Conservation (phyloP, 2,113 vertebrate species). For the Gymnorhina tibicen region DNA sequence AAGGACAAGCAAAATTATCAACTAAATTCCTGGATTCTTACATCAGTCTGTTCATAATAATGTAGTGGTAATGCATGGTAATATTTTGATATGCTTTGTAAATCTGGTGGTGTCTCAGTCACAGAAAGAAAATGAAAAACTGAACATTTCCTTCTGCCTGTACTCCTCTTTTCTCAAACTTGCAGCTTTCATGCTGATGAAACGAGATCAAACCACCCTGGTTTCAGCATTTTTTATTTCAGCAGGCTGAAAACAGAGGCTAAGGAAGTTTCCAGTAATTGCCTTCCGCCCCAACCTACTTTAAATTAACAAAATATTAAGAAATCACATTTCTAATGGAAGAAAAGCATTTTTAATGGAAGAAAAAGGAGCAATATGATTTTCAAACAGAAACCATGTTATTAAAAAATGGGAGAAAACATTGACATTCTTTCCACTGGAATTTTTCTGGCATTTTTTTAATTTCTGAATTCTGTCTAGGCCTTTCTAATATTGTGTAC, state of each 20-base stretch:
- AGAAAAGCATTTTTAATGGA: not conserved
- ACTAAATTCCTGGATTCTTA: not conserved
- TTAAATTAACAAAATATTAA: not conserved
- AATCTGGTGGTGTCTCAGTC: not conserved
- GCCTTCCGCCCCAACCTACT: not conserved
- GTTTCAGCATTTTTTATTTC: not conserved
- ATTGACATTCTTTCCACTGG: not conserved
- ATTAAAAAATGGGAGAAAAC: not conserved
- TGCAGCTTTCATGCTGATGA: not conserved
- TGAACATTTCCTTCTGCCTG: not conserved
- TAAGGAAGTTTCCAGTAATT: not conserved
- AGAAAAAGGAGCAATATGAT: not conserved
- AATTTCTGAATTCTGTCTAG: not conserved
- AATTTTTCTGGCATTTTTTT: not conserved
- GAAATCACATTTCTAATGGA: not conserved
- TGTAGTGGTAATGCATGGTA: not conserved
- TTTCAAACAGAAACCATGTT: not conserved
- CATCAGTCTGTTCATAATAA: not conserved
- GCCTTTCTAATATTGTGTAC: not conserved
- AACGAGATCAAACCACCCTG: not conserved
- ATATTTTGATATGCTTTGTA: not conserved
- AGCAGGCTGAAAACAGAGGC: not conserved
- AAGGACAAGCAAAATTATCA: not conserved
- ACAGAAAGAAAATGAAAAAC: not conserved
- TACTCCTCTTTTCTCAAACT: not conserved